Conservation (phyloP, 2,113 vertebrate species). For the Thinocorus orbignyianus region DNA sequence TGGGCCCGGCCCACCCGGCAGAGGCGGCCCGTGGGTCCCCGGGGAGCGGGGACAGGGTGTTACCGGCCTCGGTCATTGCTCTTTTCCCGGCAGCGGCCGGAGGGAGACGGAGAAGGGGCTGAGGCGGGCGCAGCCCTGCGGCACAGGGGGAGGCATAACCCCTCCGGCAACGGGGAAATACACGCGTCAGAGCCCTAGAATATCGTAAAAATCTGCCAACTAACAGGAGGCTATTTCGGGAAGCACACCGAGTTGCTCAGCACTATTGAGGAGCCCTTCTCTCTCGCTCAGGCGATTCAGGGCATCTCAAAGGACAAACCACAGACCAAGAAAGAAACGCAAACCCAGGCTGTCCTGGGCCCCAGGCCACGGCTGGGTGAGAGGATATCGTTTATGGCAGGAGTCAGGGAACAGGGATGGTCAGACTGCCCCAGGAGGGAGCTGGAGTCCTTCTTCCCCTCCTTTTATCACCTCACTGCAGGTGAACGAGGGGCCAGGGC, state of each 20-base stretch:
- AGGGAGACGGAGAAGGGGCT: too few relatives aligned
- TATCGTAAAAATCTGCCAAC: background rate
- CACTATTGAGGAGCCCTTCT: fast-evolving
- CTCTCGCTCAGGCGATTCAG: background rate
- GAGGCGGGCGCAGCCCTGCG: background rate
- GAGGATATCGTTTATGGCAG: fast-evolving
- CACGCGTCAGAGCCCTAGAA: fast-evolving
- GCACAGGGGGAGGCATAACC: fast-evolving
- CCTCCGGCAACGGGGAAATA: fast-evolving
- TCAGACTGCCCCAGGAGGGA: background rate
- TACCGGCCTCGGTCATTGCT: fast-evolving
- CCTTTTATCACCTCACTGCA: background rate
- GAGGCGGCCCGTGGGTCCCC: background rate
- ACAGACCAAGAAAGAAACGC: background rate
- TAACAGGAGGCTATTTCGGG: background rate
- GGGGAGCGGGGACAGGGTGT: background rate
- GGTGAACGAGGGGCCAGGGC: too few relatives aligned
- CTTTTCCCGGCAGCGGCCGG: fast-evolving
- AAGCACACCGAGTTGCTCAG: fast-evolving
- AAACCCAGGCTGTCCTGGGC: too few relatives aligned
- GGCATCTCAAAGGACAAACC: fast-evolving
- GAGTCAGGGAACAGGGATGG: background rate
- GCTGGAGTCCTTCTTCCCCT: fast-evolving
- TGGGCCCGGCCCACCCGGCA: fast-evolving
- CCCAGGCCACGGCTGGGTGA: fast-evolving